These are phyloP conservation scores for Rhingia rostrata DNA, from an alignment of 2,888 invertebrate species.

Conservation along the genomic window DNA sequence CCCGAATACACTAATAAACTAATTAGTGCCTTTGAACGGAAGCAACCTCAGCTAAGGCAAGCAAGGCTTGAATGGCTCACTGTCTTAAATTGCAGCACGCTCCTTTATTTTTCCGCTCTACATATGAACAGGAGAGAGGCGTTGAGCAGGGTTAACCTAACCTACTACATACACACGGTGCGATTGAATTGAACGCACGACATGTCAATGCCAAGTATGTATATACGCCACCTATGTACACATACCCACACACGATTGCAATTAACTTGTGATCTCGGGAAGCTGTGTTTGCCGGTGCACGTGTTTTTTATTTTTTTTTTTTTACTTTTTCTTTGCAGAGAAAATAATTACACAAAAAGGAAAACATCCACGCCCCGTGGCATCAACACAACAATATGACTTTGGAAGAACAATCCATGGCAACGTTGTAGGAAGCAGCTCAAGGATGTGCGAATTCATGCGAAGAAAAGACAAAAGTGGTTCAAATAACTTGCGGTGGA, in stretches of 20 bases:
- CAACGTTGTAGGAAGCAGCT: slow-evolving; percentile 14
- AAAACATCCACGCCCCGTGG: slow-evolving; percentile 47
- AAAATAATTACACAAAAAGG: slow-evolving; percentile 67
- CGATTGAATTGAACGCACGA: slow-evolving; percentile 28
- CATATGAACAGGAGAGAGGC: not conserved
- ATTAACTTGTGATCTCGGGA: slow-evolving; percentile 52
- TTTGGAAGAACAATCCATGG: slow-evolving; percentile 13
- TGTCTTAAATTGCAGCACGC: slow-evolving; percentile 17
- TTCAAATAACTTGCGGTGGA: slow-evolving; percentile 4
- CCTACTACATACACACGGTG: not conserved
- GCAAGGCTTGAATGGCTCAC: slow-evolving; percentile 25
- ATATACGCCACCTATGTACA: not conserved
- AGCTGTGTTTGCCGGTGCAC: slow-evolving; percentile 5
- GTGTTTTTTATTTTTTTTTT: slow-evolving; percentile 37
- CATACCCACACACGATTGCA: slow-evolving; percentile 11
- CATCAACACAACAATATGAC: slow-evolving; percentile 11
- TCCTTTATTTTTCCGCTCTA: slow-evolving; percentile 7
- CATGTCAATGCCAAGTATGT: slow-evolving; percentile 3
- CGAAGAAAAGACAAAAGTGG: slow-evolving; percentile 42
- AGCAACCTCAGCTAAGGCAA: not conserved
- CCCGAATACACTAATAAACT: slow-evolving; percentile 29
- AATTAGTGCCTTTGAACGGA: slow-evolving; percentile 37
- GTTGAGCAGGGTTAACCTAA: not conserved
- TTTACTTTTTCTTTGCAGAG: slow-evolving; percentile 42
- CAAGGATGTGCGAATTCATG: slow-evolving; percentile 42